phyloP scores from a whole-genome alignment of 2,888 invertebrate species.

The Trissoscelio sp. region DNA sequence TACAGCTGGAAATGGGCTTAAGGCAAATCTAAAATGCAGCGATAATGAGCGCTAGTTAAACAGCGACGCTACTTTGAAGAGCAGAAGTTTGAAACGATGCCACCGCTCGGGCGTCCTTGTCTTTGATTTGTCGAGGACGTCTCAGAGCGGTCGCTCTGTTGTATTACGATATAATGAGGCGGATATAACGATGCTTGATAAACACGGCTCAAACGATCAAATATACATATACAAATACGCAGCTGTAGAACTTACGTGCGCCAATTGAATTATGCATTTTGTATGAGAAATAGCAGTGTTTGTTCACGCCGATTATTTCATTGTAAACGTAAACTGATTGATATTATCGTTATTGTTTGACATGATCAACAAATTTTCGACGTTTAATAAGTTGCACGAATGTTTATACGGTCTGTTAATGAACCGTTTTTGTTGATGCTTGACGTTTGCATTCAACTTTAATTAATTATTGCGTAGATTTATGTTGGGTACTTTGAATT shows the following conservation, averaged over 20 bases:
- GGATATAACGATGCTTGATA: slow-evolving; percentile 59
- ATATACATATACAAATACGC: slow-evolving; percentile 21
- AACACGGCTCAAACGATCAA: slow-evolving; percentile 55
- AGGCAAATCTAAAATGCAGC: slow-evolving; percentile 77
- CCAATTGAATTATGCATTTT: slow-evolving; percentile 45
- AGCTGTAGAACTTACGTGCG: slow-evolving; percentile 20
- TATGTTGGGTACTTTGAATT: background rate
- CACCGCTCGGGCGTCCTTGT: slow-evolving; percentile 28
- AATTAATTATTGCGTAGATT: background rate
- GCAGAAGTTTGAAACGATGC: slow-evolving; percentile 51
- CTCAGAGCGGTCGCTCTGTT: slow-evolving; percentile 45
- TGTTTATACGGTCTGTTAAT: slow-evolving; percentile 9
- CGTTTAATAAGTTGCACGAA: slow-evolving; percentile 3
- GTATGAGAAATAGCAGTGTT: slow-evolving; percentile 13
- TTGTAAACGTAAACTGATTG: slow-evolving; percentile 14
- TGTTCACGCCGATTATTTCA: slow-evolving; percentile 30
- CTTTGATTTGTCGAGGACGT: slow-evolving; percentile 50
- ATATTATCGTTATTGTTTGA: slow-evolving; percentile 4
- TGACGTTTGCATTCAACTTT: background rate
- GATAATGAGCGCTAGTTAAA: slow-evolving; percentile 79
- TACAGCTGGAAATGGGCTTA: slow-evolving; percentile 51
- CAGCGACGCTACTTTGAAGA: slow-evolving; percentile 68
- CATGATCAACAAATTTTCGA: slow-evolving; percentile 25
- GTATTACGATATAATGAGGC: slow-evolving; percentile 61
- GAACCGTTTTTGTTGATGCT: background rate